Base-by-base conservation (phyloP, 2,888 invertebrate genomes). In the Hypselothyrea guttata region DNA sequence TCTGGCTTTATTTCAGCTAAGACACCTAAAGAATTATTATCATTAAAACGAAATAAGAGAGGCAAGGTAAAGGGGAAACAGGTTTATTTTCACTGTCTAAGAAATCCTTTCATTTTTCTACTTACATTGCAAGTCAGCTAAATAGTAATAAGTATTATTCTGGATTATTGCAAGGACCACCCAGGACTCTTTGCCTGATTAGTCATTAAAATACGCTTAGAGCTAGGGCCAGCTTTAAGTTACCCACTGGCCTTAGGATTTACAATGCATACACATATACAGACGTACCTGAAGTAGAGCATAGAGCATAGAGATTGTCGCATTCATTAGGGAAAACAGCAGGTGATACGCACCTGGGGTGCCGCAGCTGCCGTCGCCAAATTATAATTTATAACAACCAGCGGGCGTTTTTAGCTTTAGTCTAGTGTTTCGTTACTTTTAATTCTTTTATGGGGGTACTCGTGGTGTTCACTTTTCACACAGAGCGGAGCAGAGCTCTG, bases 241-340 rank as follows among this genome's bases (percentile, higher is more conserved):
- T 35, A 40, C 34, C 15, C 27, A 9, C 27, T 55, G 31, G 55
- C 38, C 28, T n/a, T 34, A 8, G 47, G 33, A 27, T 63, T 38
- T 16, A 18, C 18, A 4, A 22, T n/a, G 22, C 22, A 22, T 5
- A 22, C 22, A 22, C 22, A 22, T 2, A 22, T n/a, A n/a, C n/a
- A n/a, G n/a, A n/a, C n/a, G n/a, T n/a, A n/a, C n/a, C n/a, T n/a
- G n/a, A 22, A 22, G 22, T 22, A 22, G 22, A 22, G 22, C 22
- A 18, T 5, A 11, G 22, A 11, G 27, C 60, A 53, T 56, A 53
- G 46, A 56, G 47, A 66, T 57, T 77, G 74, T 63, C 71, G 73
- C 75, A 74, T 84, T 84, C 86, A 84, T 86, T 86, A 75, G 77
- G 69, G 55, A 72, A 65, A 71, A 67, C 81, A 75, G 86, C 86